phyloP scores from a whole-genome alignment of 2,888 invertebrate genomes.

The Diachrysia chrysitis region DNA sequence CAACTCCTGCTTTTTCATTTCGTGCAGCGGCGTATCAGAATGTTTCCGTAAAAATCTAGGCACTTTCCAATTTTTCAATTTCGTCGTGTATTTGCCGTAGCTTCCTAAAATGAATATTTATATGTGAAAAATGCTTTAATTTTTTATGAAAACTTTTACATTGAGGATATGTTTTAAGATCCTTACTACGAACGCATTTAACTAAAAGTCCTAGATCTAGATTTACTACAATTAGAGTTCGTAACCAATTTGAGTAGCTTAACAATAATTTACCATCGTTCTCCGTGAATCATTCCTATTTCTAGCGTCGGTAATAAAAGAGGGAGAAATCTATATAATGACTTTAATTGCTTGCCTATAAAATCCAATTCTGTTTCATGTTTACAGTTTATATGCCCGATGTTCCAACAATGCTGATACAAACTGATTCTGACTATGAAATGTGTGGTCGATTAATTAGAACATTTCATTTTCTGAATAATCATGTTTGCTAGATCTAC shows the following conservation, averaged over 20 bases:
- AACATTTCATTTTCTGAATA: slow-evolving; percentile 3
- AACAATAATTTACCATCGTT: slow-evolving; percentile 29
- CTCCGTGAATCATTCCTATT: slow-evolving; percentile 40
- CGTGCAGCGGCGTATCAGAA: slow-evolving; percentile 86
- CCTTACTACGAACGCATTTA: background rate
- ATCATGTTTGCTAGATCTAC: background rate
- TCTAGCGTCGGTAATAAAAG: slow-evolving; percentile 45
- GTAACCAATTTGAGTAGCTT: slow-evolving; percentile 24
- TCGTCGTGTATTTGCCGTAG: slow-evolving; percentile 89
- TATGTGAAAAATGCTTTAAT: background rate
- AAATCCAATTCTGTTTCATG: slow-evolving; percentile 46
- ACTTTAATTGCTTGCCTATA: slow-evolving; percentile 53
- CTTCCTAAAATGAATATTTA: slow-evolving; percentile 81
- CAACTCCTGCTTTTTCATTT: slow-evolving; percentile 82
- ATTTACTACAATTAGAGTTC: background rate
- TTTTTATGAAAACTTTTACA: background rate
- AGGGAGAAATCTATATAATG: slow-evolving; percentile 39
- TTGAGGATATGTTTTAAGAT: background rate
- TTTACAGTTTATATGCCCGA: slow-evolving; percentile 46
- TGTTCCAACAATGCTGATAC: slow-evolving; percentile 48
- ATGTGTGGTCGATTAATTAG: slow-evolving; percentile 22
- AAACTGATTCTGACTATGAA: slow-evolving; percentile 18
- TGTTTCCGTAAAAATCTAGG: slow-evolving; percentile 91
- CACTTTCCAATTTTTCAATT: slow-evolving; percentile 91
- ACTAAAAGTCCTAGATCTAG: background rate